Conservation (phyloP, 2,113 vertebrate genomes). For the Cromileptes altivelis region DNA sequence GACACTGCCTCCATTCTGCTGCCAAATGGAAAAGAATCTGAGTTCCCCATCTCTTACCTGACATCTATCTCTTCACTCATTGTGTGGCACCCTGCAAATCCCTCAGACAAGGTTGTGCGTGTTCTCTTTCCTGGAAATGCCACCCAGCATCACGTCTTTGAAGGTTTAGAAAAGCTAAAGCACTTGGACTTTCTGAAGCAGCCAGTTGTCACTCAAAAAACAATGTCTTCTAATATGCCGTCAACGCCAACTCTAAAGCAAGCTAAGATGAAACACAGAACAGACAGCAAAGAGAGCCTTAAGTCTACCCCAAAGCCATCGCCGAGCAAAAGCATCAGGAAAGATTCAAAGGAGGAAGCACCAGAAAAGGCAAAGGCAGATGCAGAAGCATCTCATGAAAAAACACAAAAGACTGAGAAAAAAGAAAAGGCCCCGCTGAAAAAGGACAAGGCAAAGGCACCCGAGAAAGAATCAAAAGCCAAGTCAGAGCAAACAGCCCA, state of each 20-base stretch:
- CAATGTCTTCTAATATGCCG: constrained; percentile 84
- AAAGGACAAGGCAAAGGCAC: constrained; percentile 88
- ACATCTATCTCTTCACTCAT: constrained; percentile 95
- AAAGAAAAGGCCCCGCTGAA: constrained; percentile 91
- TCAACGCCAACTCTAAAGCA: constrained; percentile 89
- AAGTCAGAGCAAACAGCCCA: constrained; percentile 87
- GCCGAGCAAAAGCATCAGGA: constrained; percentile 86
- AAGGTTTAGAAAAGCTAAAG: constrained; percentile 96
- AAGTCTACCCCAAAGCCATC: constrained; percentile 90
- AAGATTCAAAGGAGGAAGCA: constrained; percentile 92
- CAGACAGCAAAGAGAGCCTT: constrained; percentile 94
- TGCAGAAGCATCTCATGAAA: constrained; percentile 83
- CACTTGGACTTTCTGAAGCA: constrained; percentile 96
- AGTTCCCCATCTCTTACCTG: constrained; percentile 92
- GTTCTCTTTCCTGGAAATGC: constrained; percentile 97
- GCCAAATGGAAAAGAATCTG: constrained; percentile 92
- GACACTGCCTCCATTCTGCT: constrained; percentile 91
- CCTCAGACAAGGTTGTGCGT: constrained; percentile 94
- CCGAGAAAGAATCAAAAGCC: constrained; percentile 85
- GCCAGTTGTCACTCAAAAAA: constrained; percentile 92
- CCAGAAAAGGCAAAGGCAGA: constrained; percentile 85
- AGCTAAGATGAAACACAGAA: constrained; percentile 91
- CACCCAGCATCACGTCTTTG: constrained; percentile 93
- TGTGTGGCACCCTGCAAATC: constrained; percentile 97
- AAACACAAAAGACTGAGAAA: constrained; percentile 89